Conservation (phyloP, 1,140 invertebrate species). For the Cardiocondyla obscurior region DNA sequence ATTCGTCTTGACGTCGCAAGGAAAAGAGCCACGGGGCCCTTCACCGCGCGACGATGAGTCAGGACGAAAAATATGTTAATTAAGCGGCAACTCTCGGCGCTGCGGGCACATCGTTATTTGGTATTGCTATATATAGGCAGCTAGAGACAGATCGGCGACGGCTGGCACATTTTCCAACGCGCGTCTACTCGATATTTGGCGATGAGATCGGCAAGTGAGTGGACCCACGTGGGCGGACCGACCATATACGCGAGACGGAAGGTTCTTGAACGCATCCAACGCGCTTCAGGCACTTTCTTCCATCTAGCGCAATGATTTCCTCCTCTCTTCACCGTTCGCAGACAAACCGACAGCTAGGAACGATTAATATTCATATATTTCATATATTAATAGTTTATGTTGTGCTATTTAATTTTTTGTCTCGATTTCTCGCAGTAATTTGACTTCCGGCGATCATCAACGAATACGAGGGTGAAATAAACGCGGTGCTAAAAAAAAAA, state of each 20-base stretch:
- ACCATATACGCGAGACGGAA: conserved; percentile 75
- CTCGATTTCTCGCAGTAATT: not conserved
- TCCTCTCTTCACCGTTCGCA: conserved; percentile 14
- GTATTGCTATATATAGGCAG: conserved; percentile 77
- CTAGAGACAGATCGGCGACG: conserved; percentile 65
- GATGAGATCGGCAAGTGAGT: conserved; percentile 71
- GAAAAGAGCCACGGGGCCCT: conserved; percentile 46
- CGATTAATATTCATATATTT: too few relatives aligned
- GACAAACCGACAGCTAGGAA: conserved; percentile 1
- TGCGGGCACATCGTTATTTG: conserved; percentile 69
- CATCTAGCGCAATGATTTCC: conserved; percentile 44
- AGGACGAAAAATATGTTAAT: conserved; percentile 73
- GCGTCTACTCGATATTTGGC: conserved; percentile 80
- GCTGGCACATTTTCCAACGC: conserved; percentile 61
- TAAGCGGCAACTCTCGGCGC: conserved; percentile 25
- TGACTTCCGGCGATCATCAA: not conserved
- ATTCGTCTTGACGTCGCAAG: not conserved
- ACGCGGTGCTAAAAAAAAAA: conserved; percentile 7
- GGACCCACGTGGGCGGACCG: conserved; percentile 76
- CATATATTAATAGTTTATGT: not conserved
- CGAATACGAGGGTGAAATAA: not conserved
- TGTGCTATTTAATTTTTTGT: not conserved
- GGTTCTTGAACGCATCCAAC: conserved; percentile 75
- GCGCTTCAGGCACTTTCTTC: conserved; percentile 64
- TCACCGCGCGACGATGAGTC: conserved; percentile 61